Percentiles rank a stretch among this genome's conserved stretches.
phyloP scores from a whole-genome alignment of 1,140 invertebrate genomes.

The Drosophila biarmipes region DNA sequence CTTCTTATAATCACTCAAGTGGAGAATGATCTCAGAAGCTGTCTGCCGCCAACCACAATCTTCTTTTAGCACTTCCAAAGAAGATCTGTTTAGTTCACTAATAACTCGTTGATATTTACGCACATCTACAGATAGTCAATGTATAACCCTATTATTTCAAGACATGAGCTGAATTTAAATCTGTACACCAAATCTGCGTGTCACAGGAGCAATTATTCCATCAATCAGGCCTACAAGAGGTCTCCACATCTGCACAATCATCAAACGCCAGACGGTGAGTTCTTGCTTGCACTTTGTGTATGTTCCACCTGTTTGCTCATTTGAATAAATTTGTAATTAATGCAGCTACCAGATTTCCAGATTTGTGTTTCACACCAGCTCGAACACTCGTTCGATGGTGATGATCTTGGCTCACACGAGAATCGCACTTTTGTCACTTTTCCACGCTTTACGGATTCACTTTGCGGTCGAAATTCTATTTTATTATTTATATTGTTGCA shows the following conservation, averaged over 20 bases:
- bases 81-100: background rate
- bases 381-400: constrained; percentile 23
- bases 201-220: constrained; percentile 46
- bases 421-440: constrained; percentile 73
- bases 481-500: constrained; percentile 31
- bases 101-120: constrained; percentile 24
- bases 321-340: constrained; percentile 79
- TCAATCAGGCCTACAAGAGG: constrained; percentile 33
- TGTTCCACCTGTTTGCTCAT: constrained; percentile 46
- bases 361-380: constrained; percentile 37
- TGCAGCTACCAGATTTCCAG: constrained; percentile 57
- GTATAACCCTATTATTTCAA: background rate
- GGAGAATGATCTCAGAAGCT: constrained; percentile 30
- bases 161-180: constrained; percentile 9
- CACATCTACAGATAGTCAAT: background rate
- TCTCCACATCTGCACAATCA: constrained; percentile 30
- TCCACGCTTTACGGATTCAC: constrained; percentile 66
- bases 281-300: constrained; percentile 19
- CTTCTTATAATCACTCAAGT: constrained; percentile 27
- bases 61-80: constrained; percentile 2
- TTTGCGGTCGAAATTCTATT: constrained; percentile 55
- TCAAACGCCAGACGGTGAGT: constrained; percentile 11
- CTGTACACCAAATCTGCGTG: constrained; percentile 31
- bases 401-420: constrained; percentile 71
- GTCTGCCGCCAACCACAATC: background rate